Evolutionary conservation across 2,113 vertebrate species (phyloP).

Genomic region (Oryctolagus cuniculus): mOryCun1.1 NC_091435.1:123022501-123023000

Average conservation of each 20-base stretch:
- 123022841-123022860: constrained; percentile 77
- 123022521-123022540: constrained; percentile 25
- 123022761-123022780: constrained; percentile 76
- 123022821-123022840: constrained; percentile 73
- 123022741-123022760: constrained; percentile 79
- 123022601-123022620: constrained; percentile 40
- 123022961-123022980: no score
- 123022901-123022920: constrained; percentile 64
- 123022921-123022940: constrained; percentile 35
- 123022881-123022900: constrained; percentile 74
- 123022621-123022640: constrained; percentile 62
- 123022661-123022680: constrained; percentile 49
- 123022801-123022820: constrained; percentile 83
- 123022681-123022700: constrained; percentile 68
- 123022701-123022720: constrained; percentile 71
- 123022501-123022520: not conserved
- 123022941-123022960: constrained; percentile 1
- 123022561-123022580: constrained; percentile 59
- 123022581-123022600: not conserved
- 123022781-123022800: constrained; percentile 70
- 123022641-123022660: constrained; percentile 40
- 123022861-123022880: constrained; percentile 72
- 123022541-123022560: constrained; percentile 39
- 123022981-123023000: no score
- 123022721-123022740: constrained; percentile 59